Conservation (phyloP, 1,140 invertebrate genomes). For the Temnothorax curvispinosus region DNA sequence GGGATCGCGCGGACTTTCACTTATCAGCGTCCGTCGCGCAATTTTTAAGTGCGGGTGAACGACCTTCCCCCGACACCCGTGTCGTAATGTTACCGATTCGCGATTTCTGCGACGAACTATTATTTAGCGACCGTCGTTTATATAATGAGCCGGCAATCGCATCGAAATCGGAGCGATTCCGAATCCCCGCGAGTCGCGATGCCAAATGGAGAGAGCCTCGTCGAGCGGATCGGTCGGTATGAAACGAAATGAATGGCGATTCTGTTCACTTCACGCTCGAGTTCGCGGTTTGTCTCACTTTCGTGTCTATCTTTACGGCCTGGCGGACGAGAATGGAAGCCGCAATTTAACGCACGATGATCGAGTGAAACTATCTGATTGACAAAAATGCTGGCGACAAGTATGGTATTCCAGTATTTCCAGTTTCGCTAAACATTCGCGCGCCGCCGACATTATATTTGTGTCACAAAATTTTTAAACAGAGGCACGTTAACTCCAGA, state of each 20-base stretch:
- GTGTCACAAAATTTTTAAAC: not conserved
- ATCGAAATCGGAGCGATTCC: slow-evolving; percentile 22
- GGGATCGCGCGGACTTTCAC: slow-evolving; percentile 47
- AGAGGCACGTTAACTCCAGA: not conserved
- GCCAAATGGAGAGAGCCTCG: not conserved
- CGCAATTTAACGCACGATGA: slow-evolving; percentile 39
- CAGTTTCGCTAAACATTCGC: slow-evolving; percentile 24
- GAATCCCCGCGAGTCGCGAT: not conserved
- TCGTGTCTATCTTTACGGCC: slow-evolving; percentile 33
- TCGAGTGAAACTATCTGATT: slow-evolving; percentile 31
- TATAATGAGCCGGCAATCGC: slow-evolving; percentile 46
- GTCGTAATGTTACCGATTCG: slow-evolving; percentile 41
- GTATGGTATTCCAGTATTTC: slow-evolving; percentile 25
- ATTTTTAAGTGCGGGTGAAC: slow-evolving; percentile 56
- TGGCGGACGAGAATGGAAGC: slow-evolving; percentile 7
- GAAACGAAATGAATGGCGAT: slow-evolving; percentile 45
- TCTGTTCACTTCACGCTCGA: slow-evolving; percentile 51
- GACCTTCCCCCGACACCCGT: slow-evolving; percentile 12
- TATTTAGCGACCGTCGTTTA: slow-evolving; percentile 45
- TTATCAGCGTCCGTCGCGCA: slow-evolving; percentile 51
- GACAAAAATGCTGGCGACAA: slow-evolving; percentile 4
- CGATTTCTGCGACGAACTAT: slow-evolving; percentile 39
- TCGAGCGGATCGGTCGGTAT: slow-evolving; percentile 23
- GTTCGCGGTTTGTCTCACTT: slow-evolving; percentile 41
- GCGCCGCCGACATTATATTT: not conserved